phyloP scores from a whole-genome alignment of 2,888 invertebrate species.

The Drosophila lutescens region DNA sequence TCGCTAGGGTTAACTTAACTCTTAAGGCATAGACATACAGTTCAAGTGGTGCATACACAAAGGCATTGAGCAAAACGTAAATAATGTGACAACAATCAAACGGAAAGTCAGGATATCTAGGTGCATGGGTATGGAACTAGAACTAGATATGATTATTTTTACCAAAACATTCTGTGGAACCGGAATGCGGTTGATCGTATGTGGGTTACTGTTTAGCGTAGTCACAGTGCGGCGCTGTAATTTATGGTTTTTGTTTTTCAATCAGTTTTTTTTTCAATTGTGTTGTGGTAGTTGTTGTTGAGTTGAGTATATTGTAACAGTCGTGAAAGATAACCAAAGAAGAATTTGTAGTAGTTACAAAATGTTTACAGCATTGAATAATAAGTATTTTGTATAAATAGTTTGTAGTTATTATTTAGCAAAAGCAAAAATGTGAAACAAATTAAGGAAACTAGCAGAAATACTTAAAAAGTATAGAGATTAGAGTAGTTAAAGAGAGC shows the following conservation, averaged over 20 bases:
- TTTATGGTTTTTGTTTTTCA: constrained; percentile 64
- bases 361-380: constrained; percentile 65
- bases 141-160: constrained; percentile 78
- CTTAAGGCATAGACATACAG: constrained; percentile 39
- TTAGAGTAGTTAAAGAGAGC: constrained; percentile 23
- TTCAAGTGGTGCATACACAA: constrained; percentile 31
- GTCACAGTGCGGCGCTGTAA: constrained; percentile 85
- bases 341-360: constrained; percentile 69
- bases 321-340: constrained; percentile 75
- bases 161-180: constrained; percentile 85
- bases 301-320: constrained; percentile 55
- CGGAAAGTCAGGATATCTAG: constrained; percentile 15
- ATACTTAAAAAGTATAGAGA: constrained; percentile 5
- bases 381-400: constrained; percentile 43
- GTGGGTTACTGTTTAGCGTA: constrained; percentile 85
- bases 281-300: constrained; percentile 52
- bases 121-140: constrained; percentile 26
- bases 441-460: constrained; percentile 47
- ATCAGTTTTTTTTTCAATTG: constrained; percentile 45
- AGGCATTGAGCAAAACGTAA: constrained; percentile 42
- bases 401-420: constrained; percentile 31
- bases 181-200: constrained; percentile 85
- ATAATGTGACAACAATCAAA: constrained; percentile 55
- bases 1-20: constrained; percentile 62
- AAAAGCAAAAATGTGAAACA: constrained; percentile 52